Evolutionary conservation across 2,888 invertebrate species (phyloP).

Genomic region (Neoascia interrupta): DNA sequence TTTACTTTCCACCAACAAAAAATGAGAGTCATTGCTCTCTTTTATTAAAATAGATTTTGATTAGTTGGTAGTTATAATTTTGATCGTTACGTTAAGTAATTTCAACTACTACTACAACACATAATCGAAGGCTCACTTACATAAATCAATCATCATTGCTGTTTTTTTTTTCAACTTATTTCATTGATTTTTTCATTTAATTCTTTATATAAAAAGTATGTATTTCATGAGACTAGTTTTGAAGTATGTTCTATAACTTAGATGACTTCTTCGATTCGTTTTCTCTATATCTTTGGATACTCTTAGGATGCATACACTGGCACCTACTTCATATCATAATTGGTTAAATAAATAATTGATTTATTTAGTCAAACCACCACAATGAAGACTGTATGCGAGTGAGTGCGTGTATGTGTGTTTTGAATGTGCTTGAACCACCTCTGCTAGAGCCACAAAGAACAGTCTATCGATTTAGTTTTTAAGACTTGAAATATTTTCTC

Average conservation of each 20-base stretch:
- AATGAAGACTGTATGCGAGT: conserved; percentile 33
- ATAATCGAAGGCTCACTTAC: conserved; percentile 43
- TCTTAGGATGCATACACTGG: conserved; percentile 26
- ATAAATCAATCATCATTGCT: conserved; percentile 31
- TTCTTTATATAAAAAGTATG: not conserved
- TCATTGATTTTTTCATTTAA: conserved; percentile 19
- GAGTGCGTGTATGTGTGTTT: conserved; percentile 30
- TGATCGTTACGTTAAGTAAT: conserved; percentile 47
- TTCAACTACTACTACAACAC: conserved; percentile 33
- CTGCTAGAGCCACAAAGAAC: conserved; percentile 26
- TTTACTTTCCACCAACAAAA: conserved; percentile 4
- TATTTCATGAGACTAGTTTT: not conserved
- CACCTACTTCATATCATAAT: conserved; percentile 15
- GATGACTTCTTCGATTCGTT: conserved; percentile 12
- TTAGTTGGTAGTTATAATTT: conserved; percentile 47
- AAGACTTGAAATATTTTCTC: conserved; percentile 47
- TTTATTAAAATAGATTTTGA: conserved; percentile 32
- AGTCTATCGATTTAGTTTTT: conserved; percentile 37
- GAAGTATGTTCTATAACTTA: conserved; percentile 24
- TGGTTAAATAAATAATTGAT: conserved; percentile 1
- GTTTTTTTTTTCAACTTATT: not conserved
- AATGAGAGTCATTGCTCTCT: conserved; percentile 1
- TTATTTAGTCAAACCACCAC: conserved; percentile 7
- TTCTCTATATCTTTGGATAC: conserved; percentile 27
- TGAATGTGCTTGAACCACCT: conserved; percentile 46